Evolutionary conservation across 2,888 invertebrate species (phyloP).

Genomic region (Charanyca ferruginea): DNA sequence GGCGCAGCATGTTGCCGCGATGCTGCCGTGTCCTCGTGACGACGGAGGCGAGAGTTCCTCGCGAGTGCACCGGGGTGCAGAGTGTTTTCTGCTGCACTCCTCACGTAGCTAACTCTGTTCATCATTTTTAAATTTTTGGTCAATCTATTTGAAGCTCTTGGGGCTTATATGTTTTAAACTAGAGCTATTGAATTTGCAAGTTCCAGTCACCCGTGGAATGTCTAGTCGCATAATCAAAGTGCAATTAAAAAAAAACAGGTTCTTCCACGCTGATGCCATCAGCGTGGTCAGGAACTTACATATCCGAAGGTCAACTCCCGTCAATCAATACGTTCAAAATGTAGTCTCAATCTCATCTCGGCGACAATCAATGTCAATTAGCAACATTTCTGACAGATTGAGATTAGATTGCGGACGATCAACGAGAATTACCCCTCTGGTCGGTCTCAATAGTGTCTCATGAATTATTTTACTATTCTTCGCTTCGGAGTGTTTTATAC

Average conservation of each 20-base stretch:
- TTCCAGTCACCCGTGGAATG: conserved; percentile 47
- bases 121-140: conserved; percentile 37
- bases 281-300: no score
- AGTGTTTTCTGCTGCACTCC: not conserved
- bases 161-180: conserved; percentile 27
- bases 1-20: not conserved
- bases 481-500: conserved; percentile 34
- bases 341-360: no score
- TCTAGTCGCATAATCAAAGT: conserved; percentile 69
- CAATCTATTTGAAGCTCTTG: conserved; percentile 32
- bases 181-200: conserved; percentile 21
- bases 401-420: no score
- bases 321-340: no score
- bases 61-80: not conserved
- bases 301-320: conserved; percentile 1
- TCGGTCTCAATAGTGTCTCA: conserved; percentile 44
- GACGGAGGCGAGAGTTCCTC: no score
- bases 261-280: no score
- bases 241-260: conserved; percentile 53
- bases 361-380: no score
- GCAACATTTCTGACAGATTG: no score
- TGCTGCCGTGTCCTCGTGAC: not conserved
- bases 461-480: conserved; percentile 35
- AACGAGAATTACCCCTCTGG: no score
- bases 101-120: conserved; percentile 15